Base-by-base conservation (phyloP, 2,113 vertebrate genomes). In the Anoplopoma fimbria region DNA sequence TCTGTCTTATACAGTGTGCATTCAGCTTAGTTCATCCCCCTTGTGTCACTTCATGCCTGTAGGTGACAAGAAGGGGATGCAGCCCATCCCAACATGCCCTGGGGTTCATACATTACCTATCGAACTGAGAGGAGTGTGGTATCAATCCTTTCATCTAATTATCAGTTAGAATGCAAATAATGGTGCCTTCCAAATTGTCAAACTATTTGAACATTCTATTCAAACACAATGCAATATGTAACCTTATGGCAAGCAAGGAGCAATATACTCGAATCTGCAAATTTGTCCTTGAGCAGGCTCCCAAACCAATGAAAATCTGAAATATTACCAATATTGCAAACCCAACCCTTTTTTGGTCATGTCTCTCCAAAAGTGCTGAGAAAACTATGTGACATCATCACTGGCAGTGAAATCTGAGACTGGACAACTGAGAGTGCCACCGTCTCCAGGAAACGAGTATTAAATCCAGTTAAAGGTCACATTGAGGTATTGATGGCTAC, bases 391-490 rank as follows among this genome's bases (percentile, higher is more conserved):
- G 80, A 77, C 74, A 70, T 89, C 79, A 82, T 69, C 38, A 0
- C 38, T 27, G 23, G 38, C 0, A 21, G 75, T 82, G 84, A 84
- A 92, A 91, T 62, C 60, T 82, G 82, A 91, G 75, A 73, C 8
- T 14, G 25, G 71, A 77, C 71, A 67, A 57, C 49, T 36, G 65
- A 83, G 38, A 29, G 23, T 27, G 79, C 38, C 45, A 64, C 73
- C 0, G 36, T 79, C 61, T 79, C 62, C 42, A 2, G 68, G 58
- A 70, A 49, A 51, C 64, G 23, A 78, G 65, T 51, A 78, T 79
- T 76, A 82, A 81, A 86, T 90, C 78, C 79, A 55, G 45, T 80
- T 53, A 67, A 79, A 80, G 79, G 89, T 88, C 71, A 90, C 76
- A 80, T 51, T 87, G 68, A 80, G 12, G 71, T 71, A 84, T 60